Percentiles rank a stretch among this genome's conserved stretches.
Conservation (phyloP, 2,113 vertebrate genomes). For the Oryzias woworae region DNA sequence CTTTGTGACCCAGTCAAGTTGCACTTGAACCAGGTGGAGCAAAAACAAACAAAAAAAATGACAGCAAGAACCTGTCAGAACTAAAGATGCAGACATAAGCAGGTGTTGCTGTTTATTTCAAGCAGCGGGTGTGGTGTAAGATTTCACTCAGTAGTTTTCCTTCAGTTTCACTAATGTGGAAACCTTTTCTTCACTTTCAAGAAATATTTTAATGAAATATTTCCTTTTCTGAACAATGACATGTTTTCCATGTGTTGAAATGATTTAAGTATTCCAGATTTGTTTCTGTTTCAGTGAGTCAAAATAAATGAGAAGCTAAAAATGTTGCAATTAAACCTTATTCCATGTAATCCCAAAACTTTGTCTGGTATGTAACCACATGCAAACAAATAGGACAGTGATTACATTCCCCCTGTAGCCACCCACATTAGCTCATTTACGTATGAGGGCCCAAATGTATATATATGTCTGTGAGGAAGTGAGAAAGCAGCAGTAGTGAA, state of each 20-base stretch:
- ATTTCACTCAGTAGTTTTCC: conserved; percentile 36
- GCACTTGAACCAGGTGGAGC: conserved; percentile 60
- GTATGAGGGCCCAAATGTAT: conserved; percentile 8
- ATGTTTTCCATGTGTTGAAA: neutral
- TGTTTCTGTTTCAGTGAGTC: neutral
- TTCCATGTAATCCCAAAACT: conserved; percentile 12
- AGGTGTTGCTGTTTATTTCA: conserved; percentile 62
- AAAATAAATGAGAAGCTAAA: neutral
- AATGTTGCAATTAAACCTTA: conserved; percentile 15
- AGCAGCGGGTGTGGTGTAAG: conserved; percentile 41
- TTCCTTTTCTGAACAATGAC: conserved; percentile 3
- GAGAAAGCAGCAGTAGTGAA: conserved; percentile 19
- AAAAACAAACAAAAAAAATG: conserved; percentile 15
- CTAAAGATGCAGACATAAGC: conserved; percentile 37
- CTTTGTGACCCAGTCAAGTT: conserved; percentile 65
- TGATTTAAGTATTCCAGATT: neutral
- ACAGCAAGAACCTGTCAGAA: conserved; percentile 51
- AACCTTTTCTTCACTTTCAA: conserved; percentile 42
- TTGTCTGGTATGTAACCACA: conserved; percentile 20
- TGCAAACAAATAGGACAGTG: conserved; percentile 18
- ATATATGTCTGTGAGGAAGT: conserved; percentile 2
- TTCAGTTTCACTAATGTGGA: conserved; percentile 32
- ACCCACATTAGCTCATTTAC: conserved; percentile 28
- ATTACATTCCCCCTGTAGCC: conserved; percentile 1
- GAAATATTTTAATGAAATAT: conserved; percentile 9